Evolutionary conservation across 2,113 vertebrate genomes (phyloP).

Genomic region (Jacana jacana): DNA sequence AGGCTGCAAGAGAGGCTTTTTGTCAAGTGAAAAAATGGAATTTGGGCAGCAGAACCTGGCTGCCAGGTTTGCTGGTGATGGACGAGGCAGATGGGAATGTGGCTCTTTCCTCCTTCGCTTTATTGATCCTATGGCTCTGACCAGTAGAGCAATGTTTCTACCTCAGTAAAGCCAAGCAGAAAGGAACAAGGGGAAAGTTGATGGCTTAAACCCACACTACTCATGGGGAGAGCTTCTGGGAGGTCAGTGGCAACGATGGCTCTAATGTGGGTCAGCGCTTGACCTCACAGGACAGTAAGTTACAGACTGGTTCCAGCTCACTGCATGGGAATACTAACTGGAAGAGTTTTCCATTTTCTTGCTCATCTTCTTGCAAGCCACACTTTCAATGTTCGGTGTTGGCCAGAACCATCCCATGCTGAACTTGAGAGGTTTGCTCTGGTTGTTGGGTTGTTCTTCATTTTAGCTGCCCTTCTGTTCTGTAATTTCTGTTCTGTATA

Average conservation of each 20-base stretch:
- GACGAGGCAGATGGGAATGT: constrained; percentile 15
- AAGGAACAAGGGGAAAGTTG: not conserved
- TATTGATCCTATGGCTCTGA: constrained; percentile 33
- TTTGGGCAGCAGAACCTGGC: not conserved
- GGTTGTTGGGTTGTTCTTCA: not conserved
- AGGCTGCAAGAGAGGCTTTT: constrained; percentile 10
- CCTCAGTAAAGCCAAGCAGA: not conserved
- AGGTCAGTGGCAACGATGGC: not conserved
- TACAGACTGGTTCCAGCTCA: not conserved
- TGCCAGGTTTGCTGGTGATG: constrained; percentile 49
- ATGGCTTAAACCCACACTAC: not conserved
- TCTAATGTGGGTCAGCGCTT: not conserved
- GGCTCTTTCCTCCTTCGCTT: not conserved
- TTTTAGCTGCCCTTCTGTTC: not conserved
- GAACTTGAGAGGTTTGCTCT: not conserved
- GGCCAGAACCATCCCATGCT: not conserved
- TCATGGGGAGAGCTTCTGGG: not conserved
- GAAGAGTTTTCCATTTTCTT: not conserved
- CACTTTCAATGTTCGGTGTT: rapidly evolving
- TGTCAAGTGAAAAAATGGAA: constrained; percentile 58
- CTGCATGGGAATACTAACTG: too few relatives aligned
- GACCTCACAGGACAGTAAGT: not conserved
- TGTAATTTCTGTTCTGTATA: not conserved
- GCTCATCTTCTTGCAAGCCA: rapidly evolving
- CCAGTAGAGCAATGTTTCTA: not conserved